A percentile compares a stretch with the other conserved stretches of the same genome.
phyloP scores from a whole-genome alignment of 2,888 invertebrate species.

The Nycteola revayana region DNA sequence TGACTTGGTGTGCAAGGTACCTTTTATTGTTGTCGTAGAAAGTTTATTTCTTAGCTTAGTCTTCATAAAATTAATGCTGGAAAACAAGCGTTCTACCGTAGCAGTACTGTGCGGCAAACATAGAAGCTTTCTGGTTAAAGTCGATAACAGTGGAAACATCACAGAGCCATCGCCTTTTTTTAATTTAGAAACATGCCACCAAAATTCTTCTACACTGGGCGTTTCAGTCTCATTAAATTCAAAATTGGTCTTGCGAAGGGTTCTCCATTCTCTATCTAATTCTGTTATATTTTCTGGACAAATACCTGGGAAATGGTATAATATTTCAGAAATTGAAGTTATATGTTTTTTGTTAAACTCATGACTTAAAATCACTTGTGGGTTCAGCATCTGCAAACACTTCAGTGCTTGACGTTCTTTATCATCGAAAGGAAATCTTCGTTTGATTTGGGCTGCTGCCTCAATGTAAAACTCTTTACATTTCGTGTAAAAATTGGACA shows the following conservation, averaged over 20 bases:
- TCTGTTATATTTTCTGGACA: constrained; percentile 15
- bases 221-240: not conserved
- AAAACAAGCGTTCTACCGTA: too few relatives aligned
- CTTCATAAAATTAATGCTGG: too few relatives aligned
- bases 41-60: too few relatives aligned
- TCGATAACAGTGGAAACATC: too few relatives aligned
- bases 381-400: constrained; percentile 9
- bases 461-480: not conserved
- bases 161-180: not conserved
- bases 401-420: constrained; percentile 13
- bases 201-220: not conserved
- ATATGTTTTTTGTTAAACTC: not conserved
- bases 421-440: not conserved
- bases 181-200: not conserved
- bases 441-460: not conserved
- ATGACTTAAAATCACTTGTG: not conserved
- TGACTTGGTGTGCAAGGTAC: too few relatives aligned
- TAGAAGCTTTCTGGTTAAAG: too few relatives aligned
- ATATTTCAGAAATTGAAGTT: not conserved
- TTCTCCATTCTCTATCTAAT: constrained; percentile 10
- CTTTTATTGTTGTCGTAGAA: too few relatives aligned
- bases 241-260: not conserved
- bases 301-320: constrained; percentile 12
- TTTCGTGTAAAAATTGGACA: not conserved
- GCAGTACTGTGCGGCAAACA: too few relatives aligned